Evolutionary conservation across 2,113 vertebrate species (phyloP).

Genomic region (Melierax canorus): DNA sequence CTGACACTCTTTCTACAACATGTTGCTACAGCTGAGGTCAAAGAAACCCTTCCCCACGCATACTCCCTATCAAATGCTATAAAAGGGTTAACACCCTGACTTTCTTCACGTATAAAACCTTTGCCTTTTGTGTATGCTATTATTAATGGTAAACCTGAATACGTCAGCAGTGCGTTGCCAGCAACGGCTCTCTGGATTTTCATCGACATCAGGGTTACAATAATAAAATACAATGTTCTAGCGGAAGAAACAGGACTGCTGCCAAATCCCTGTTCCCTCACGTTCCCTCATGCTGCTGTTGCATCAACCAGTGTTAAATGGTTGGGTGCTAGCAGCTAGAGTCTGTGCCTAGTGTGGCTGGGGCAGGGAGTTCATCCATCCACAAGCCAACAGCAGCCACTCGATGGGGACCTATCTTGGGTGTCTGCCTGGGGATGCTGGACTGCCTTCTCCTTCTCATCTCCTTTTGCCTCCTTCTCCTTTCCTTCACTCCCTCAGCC

Average conservation of each 20-base stretch:
- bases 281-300: fast-evolving
- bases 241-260: neutral
- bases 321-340: neutral
- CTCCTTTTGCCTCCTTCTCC: neutral
- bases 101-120: neutral
- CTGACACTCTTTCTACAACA: neutral
- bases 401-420: fast-evolving
- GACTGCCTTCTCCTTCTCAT: neutral
- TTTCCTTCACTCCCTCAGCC: neutral
- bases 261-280: neutral
- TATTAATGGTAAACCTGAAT: neutral
- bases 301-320: neutral
- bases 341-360: too few relatives aligned
- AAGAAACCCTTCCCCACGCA: neutral
- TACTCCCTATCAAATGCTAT: neutral
- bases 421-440: neutral
- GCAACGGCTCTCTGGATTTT: neutral
- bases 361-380: neutral
- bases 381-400: fast-evolving
- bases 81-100: neutral
- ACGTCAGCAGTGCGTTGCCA: fast-evolving
- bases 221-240: neutral
- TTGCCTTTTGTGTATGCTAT: neutral
- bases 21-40: neutral
- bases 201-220: fast-evolving